These are phyloP conservation scores for Halocynthia roretzi DNA, from an alignment of 23 tunicate species.

Conservation along the genomic window DNA sequence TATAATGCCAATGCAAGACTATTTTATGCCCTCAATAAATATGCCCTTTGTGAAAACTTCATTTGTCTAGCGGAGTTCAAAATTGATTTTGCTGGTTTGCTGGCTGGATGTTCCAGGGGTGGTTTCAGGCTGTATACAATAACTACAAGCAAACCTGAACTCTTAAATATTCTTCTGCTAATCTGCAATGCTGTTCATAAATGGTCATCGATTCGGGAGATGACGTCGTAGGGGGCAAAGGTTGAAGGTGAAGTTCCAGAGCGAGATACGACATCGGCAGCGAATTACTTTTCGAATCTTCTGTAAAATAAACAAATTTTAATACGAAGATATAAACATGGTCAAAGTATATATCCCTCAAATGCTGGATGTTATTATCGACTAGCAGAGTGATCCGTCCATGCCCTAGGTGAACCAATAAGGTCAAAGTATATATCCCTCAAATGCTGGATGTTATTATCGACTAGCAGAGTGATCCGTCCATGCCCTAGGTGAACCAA, in stretches of 20 bases:
- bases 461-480: no score
- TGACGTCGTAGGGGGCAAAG: conserved; percentile 80
- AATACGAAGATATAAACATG: no score
- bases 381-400: no score
- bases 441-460: no score
- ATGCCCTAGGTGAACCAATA: no score
- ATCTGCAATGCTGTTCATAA: conserved; percentile 67
- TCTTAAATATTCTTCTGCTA: conserved; percentile 80
- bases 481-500: no score
- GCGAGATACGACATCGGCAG: conserved; percentile 67
- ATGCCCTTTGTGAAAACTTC: background rate
- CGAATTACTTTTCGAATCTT: conserved; percentile 17
- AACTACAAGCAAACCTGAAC: conserved; percentile 72
- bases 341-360: no score
- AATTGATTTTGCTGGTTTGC: no score
- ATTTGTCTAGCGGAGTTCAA: background rate
- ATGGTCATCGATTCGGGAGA: conserved; percentile 74
- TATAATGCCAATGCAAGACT: background rate
- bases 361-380: no score
- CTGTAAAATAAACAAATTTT: background rate
- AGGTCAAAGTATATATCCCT: no score
- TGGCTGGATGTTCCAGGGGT: no score
- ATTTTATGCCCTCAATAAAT: background rate
- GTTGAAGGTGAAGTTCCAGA: conserved; percentile 85
- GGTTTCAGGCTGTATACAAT: no score